A percentile compares a stretch with the other conserved stretches of the same genome.
Conservation (phyloP, 2,888 invertebrate genomes). For the Rotaria macrura region DNA sequence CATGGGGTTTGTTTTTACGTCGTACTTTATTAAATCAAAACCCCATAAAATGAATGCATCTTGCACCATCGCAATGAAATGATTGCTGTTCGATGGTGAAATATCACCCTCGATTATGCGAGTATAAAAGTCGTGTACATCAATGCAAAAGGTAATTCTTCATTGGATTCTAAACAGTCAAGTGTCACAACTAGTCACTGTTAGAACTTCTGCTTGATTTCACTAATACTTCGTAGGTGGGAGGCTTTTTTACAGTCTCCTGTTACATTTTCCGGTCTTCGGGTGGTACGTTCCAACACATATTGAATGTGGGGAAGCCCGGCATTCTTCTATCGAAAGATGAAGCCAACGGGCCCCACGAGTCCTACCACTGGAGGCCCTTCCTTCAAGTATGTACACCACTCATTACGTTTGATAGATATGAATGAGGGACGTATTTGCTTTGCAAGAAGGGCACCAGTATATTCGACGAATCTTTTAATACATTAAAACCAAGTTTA, state of each 20-base stretch:
- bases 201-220: neutral
- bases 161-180: neutral
- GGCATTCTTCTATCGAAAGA: neutral
- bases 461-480: neutral
- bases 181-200: neutral
- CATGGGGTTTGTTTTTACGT: no score
- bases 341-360: slow-evolving; percentile 8
- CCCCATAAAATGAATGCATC: no score
- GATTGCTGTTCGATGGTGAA: neutral
- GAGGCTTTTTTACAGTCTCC: neutral
- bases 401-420: neutral
- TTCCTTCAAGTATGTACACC: neutral
- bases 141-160: neutral
- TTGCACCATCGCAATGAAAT: neutral
- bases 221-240: neutral
- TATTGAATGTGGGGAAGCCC: neutral
- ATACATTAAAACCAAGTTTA: no score
- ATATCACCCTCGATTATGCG: neutral
- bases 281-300: slow-evolving; percentile 12
- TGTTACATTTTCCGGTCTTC: neutral
- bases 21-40: no score
- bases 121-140: neutral
- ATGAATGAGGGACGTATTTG: neutral
- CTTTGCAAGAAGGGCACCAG: neutral
- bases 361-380: neutral